Base-by-base conservation (phyloP, 1,140 invertebrate species). In the Telenomus remus region DNA sequence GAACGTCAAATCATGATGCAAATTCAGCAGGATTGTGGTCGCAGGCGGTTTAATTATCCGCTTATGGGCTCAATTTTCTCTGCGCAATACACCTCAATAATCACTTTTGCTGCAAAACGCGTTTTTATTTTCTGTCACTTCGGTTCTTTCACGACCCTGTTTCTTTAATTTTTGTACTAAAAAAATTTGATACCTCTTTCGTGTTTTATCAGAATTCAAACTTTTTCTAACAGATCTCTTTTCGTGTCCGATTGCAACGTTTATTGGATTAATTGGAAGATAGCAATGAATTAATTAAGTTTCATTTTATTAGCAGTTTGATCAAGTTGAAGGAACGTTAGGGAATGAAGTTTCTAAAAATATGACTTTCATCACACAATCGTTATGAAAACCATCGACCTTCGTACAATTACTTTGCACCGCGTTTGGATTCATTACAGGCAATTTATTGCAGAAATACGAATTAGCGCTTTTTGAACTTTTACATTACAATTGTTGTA, bases 41-140 rank as follows among this genome's bases (percentile, higher is more conserved):
- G 33, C 39, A 42, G 46, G 50, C 43, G n/a, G 49, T 47, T 69
- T 69, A 59, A 69, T 60, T 53, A 66, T 50, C 12, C 39, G 46
- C 15, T 42, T 27, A 27, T 27, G 13, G 43, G 55, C 43, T 55
- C 47, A 49, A 49, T 49, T 49, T 49, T 33, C 11, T 27, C 19
- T 6, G 19, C 19, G 19, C 19, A 27, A 27, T 27, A 27, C 19
- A 27, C 19, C 19, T 27, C 19, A 6, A 27, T 27, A 27, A 27
- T 27, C 19, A 27, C 19, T 27, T 27, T 27, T 27, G 19, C 19
- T 27, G 19, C 2, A 27, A 27, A 27, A 27, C 19, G 19, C 19
- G 19, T 3, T 27, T 27, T 27, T 6, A 27, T 27, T 27, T 27
- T 27, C 2, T 27, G 19, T 27, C 19, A 27, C 19, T 27, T 27